A percentile compares a stretch with the other conserved stretches of the same genome.
Evolutionary conservation across 92 coral and sea anemone species (phyloP).

Genomic region (Epizoanthus ramosus): DNA sequence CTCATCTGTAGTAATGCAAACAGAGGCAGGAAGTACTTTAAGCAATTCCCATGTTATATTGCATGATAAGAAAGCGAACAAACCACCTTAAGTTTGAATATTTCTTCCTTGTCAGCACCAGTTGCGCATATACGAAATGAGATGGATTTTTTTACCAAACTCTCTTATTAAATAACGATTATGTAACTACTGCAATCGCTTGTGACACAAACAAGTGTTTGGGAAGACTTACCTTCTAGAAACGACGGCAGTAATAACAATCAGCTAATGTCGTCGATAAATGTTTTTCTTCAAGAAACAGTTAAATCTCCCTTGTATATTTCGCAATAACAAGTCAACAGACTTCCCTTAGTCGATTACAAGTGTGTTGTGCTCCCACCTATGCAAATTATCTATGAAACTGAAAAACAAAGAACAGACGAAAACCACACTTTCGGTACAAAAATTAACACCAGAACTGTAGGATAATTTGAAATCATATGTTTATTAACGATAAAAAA

Average conservation of each 20-base stretch:
- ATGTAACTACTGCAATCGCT: too few species aligned
- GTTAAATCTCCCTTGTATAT: conserved; percentile 7
- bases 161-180: too few species aligned
- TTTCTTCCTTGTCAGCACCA: too few species aligned
- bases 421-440: conserved; percentile 11
- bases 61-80: too few species aligned
- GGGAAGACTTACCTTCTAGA: conserved; percentile 15
- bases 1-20: too few species aligned
- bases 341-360: conserved; percentile 16
- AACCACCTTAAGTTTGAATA: too few species aligned
- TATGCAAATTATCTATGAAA: conserved; percentile 11
- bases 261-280: conserved; percentile 3
- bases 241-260: conserved; percentile 7
- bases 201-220: not conserved
- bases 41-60: too few species aligned
- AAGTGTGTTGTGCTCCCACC: not conserved
- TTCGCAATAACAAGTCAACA: conserved; percentile 9
- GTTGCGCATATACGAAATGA: too few species aligned
- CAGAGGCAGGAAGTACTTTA: too few species aligned
- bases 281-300: conserved; percentile 1
- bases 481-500: conserved; percentile 3
- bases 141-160: too few species aligned
- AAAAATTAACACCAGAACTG: not conserved
- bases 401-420: conserved; percentile 8
- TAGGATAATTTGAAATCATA: conserved; percentile 5